phyloP scores from a whole-genome alignment of 2,888 invertebrate genomes.

The Sicus ferrugineus region DNA sequence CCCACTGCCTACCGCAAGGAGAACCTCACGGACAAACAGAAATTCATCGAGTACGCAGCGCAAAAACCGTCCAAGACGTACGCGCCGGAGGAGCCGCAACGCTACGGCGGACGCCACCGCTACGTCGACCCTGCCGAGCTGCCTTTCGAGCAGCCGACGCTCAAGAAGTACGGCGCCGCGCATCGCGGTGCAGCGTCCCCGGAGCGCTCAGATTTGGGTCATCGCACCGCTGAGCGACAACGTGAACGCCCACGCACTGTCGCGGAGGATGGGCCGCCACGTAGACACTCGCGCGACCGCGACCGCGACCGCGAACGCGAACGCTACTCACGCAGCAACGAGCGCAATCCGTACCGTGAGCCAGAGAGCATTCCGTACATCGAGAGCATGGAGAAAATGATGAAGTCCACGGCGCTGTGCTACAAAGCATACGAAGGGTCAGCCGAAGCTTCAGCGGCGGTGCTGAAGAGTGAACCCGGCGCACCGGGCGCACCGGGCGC shows the following conservation, averaged over 20 bases:
- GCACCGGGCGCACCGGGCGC: conserved; percentile 33
- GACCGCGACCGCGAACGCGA: conserved; percentile 48
- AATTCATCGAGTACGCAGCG: conserved; percentile 60
- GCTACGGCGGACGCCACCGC: conserved; percentile 59
- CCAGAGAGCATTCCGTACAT: conserved; percentile 64
- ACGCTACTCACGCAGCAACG: conserved; percentile 51
- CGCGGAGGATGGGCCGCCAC: neutral
- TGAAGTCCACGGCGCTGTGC: conserved; percentile 64
- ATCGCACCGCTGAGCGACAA: conserved; percentile 43
- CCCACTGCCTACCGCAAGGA: conserved; percentile 56
- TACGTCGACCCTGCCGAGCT: conserved; percentile 60
- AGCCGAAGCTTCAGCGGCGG: conserved; percentile 36
- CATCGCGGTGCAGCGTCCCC: conserved; percentile 50
- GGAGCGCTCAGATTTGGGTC: conserved; percentile 42
- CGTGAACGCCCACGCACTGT: conserved; percentile 41
- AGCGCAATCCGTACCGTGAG: conserved; percentile 63
- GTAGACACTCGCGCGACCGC: conserved; percentile 40
- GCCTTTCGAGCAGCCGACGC: conserved; percentile 54
- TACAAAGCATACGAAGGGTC: conserved; percentile 57
- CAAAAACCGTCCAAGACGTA: conserved; percentile 55
- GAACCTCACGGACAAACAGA: conserved; percentile 64
- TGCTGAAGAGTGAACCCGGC: neutral
- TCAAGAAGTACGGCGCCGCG: conserved; percentile 53
- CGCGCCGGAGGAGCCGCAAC: conserved; percentile 54
- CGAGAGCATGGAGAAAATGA: conserved; percentile 64